phyloP scores from a whole-genome alignment of 2,797 vertebrate genomes.

The Peromyscus aztecus region DNA sequence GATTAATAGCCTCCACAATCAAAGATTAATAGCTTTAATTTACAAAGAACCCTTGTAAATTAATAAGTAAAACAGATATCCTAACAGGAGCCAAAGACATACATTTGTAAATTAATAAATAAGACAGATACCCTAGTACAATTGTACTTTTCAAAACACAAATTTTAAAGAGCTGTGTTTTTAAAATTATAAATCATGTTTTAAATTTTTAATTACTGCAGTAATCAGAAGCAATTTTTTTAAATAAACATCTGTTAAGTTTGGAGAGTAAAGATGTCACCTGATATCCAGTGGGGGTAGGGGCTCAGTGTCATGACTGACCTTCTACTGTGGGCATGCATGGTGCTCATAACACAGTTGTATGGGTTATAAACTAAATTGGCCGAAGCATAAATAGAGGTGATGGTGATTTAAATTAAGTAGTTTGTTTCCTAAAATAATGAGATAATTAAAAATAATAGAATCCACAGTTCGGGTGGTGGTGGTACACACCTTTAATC shows the following conservation, averaged over 20 bases:
- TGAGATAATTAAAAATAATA: not conserved
- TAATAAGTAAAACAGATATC: slow-evolving; percentile 28
- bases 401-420: not conserved
- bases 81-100: not conserved
- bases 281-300: not conserved
- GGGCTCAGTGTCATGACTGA: not conserved
- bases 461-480: not conserved
- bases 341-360: not conserved
- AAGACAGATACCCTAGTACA: slow-evolving; percentile 17
- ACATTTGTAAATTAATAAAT: slow-evolving; percentile 15
- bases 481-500: no score
- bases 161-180: not conserved
- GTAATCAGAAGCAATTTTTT: not conserved
- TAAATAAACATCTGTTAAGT: slow-evolving; percentile 35
- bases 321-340: not conserved
- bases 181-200: not conserved
- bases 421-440: slow-evolving; percentile 29
- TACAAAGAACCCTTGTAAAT: not conserved
- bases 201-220: not conserved
- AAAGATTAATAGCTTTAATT: slow-evolving; percentile 51
- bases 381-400: not conserved
- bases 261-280: not conserved
- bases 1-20: not conserved
- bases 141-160: not conserved
- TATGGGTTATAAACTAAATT: slow-evolving; percentile 34